Base-by-base conservation (phyloP, 2,888 invertebrate genomes). In the Cantharis rustica region DNA sequence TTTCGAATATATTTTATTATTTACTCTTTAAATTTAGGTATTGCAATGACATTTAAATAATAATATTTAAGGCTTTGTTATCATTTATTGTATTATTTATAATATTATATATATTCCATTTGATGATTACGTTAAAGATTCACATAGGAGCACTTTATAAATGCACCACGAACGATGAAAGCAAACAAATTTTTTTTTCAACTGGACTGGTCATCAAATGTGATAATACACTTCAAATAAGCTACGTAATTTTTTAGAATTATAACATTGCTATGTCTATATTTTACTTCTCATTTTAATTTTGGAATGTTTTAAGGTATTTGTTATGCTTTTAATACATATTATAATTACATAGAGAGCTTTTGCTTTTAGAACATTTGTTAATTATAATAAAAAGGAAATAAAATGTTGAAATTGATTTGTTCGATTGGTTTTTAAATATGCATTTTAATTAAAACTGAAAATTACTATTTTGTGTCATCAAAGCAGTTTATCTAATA, bases 281-380 rank as follows among this genome's bases (percentile, higher is more conserved):
- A 83, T 83, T 83, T 83, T 82, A 82, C 80, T 80, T 81, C 84
- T 79, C 84, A 84, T 84, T 81, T 81, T 80, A n/a, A 62, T 82
- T 84, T 85, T 84, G 86, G 87, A 87, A 82, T 87, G 86, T 87
- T 77, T 20, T 86, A 82, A 78, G 80, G 80, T 82, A 83, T 83
- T 83, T 85, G 86, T 85, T 86, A 86, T 82, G 85, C 86, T 86
- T 86, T 84, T 80, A 81, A 66, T 66, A 66, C 64, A 82, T 83
- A 84, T 82, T 71, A 69, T 73, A 74, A 23, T 64, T 74, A 82
- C 81, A 82, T 84, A 85, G 83, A 85, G 84, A 84, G 86, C 86
- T 87, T 87, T 69, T 85, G 87, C 87, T 87, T 83, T 85, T 82
- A 83, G 84, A 84, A 81, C 85, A 82, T 84, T 86, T 86, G 85